A percentile compares a stretch with the other conserved stretches of the same genome.
Conservation (phyloP, 2,797 vertebrate species). For the Macropus fuliginosus region DNA sequence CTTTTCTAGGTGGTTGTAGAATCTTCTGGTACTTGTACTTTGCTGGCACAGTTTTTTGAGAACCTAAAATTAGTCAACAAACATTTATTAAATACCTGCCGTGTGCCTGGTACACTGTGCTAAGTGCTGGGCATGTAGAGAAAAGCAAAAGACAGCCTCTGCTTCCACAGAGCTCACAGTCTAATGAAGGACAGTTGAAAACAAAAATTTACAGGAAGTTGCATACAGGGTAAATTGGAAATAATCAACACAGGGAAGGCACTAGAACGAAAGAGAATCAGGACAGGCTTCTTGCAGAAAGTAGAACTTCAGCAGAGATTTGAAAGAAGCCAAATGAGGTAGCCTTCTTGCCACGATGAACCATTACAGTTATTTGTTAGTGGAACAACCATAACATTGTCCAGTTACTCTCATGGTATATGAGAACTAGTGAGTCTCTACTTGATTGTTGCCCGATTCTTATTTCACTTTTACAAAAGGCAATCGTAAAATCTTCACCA, state of each 20-base stretch:
- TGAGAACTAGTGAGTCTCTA: background rate
- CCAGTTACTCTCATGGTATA: background rate
- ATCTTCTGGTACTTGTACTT: background rate
- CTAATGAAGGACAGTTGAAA: background rate
- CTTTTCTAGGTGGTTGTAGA: background rate
- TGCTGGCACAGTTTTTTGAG: background rate
- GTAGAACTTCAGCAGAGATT: background rate
- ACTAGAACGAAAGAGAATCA: background rate
- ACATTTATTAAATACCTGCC: background rate
- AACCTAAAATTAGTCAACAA: background rate
- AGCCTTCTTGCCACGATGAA: background rate
- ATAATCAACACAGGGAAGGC: background rate
- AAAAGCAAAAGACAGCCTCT: background rate
- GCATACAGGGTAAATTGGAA: background rate
- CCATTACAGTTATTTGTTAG: background rate
- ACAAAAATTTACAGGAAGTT: background rate
- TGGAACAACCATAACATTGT: background rate
- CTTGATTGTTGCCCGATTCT: slow-evolving; percentile 35
- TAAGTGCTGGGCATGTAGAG: background rate
- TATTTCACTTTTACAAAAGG: slow-evolving; percentile 34
- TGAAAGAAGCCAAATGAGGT: background rate
- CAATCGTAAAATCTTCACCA: slow-evolving; percentile 29
- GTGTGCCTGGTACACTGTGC: background rate
- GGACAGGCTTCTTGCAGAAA: background rate
- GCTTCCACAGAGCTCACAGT: background rate